phyloP scores from a whole-genome alignment of 2,113 vertebrate genomes.

The Elephas maximus region DNA sequence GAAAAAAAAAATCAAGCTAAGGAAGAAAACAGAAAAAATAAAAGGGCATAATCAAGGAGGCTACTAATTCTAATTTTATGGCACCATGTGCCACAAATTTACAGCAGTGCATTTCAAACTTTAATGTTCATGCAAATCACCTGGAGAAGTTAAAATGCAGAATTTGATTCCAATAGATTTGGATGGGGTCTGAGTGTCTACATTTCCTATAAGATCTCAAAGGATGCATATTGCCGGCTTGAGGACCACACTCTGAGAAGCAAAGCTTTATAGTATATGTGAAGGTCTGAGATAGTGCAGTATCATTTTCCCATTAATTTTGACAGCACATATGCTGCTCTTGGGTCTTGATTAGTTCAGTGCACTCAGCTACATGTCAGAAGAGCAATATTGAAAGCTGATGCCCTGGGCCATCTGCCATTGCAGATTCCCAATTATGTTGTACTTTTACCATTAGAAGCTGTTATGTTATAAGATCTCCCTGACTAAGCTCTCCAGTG shows the following conservation, averaged over 20 bases:
- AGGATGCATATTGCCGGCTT: not conserved
- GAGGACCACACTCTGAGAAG: not conserved
- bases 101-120: not conserved
- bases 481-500: not conserved
- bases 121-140: not conserved
- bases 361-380: conserved; percentile 1
- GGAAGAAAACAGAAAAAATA: conserved; percentile 13
- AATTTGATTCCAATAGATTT: not conserved
- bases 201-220: not conserved
- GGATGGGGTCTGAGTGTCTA: not conserved
- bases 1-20: not conserved
- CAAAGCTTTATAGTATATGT: not conserved
- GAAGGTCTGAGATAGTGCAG: not conserved
- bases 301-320: conserved; percentile 32
- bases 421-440: conserved; percentile 9
- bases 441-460: conserved; percentile 45
- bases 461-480: conserved; percentile 2
- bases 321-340: not conserved
- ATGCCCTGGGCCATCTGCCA: conserved; percentile 44
- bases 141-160: not conserved
- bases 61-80: not conserved
- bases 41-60: not conserved
- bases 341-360: conserved; percentile 25
- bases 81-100: not conserved
- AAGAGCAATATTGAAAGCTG: conserved; percentile 31